Evolutionary conservation across 2,888 invertebrate genomes (phyloP).

Genomic region (Luperina testacea): DNA sequence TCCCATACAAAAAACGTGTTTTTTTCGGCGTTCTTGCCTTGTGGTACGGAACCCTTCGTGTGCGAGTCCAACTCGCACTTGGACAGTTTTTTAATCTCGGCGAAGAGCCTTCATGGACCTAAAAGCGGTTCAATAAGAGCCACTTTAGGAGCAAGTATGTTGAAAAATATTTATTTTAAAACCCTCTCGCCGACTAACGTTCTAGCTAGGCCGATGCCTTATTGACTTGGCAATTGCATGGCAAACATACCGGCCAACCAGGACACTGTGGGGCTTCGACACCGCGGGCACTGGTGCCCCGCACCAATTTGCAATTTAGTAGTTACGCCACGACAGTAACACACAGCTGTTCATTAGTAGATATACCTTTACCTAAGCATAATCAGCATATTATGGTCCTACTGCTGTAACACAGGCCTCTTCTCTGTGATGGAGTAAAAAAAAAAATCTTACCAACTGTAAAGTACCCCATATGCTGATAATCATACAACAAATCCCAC

Average conservation of each 20-base stretch:
- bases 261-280: neutral
- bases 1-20: too few species aligned
- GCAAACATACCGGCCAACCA: neutral
- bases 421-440: neutral
- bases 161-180: too few species aligned
- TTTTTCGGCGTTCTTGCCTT: too few species aligned
- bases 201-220: neutral
- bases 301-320: neutral
- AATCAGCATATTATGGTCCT: neutral
- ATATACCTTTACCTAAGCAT: neutral
- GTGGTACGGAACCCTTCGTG: too few species aligned
- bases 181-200: neutral
- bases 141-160: too few species aligned
- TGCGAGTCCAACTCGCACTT: too few species aligned
- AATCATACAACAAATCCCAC: slow-evolving; percentile 73
- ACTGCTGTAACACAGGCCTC: neutral
- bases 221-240: too few species aligned
- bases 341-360: neutral
- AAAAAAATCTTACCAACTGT: slow-evolving; percentile 75
- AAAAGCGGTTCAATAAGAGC: too few species aligned
- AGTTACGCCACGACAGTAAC: neutral
- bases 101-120: too few species aligned
- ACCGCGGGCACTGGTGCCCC: neutral
- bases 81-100: too few species aligned
- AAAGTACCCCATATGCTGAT: slow-evolving; percentile 80